Base-by-base conservation (phyloP, 2,797 vertebrate genomes). In the Sebastes oblongus region DNA sequence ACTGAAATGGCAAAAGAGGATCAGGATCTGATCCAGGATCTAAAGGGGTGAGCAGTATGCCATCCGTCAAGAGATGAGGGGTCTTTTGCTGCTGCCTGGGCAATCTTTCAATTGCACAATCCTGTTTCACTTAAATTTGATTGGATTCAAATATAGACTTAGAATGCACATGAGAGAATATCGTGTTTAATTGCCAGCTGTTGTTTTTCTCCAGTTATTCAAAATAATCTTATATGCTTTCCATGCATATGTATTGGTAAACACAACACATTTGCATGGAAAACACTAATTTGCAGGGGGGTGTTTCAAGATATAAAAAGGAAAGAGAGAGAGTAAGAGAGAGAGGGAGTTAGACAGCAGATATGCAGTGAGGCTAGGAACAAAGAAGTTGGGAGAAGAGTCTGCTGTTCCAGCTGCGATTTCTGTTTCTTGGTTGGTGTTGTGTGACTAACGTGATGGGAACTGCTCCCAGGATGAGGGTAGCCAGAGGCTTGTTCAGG, bases 381-480 rank as follows among this genome's bases (percentile, higher is more conserved):
- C 52, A 60, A 29, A 78, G n/a, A 61, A 60, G 61, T 30, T 76
- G 71, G 62, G 29, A 29, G 30, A 12, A 52, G 29, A 39, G 42
- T 22, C 39, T 69, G 59, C 75, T 54, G 24, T 56, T 78, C 58
- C 76, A 72, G 39, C 9, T 10, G 59, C 32, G 20, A 66, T 81
- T 77, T 76, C 75, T 70, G 60, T 75, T 46, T 80, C 73, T 71
- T 64, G 71, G 69, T 80, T 66, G 58, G 70, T 81, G 81, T 89
- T 81, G 32, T 89, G 85, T 89, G 83, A 87, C 78, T 88, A 88
- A 88, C 68, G 78, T 81, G 79, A 84, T 84, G 72, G 79, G 76
- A 84, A 54, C 60, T 78, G 79, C 75, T 83, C 74, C 66, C 76
- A 74, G 66, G 85, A 74, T 78, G 73, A 86, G 80, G 77, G 76